A percentile compares a stretch with the other conserved stretches of the same genome.
Evolutionary conservation across 1,140 invertebrate genomes (phyloP).

Genomic region (Bombus affinis): DNA sequence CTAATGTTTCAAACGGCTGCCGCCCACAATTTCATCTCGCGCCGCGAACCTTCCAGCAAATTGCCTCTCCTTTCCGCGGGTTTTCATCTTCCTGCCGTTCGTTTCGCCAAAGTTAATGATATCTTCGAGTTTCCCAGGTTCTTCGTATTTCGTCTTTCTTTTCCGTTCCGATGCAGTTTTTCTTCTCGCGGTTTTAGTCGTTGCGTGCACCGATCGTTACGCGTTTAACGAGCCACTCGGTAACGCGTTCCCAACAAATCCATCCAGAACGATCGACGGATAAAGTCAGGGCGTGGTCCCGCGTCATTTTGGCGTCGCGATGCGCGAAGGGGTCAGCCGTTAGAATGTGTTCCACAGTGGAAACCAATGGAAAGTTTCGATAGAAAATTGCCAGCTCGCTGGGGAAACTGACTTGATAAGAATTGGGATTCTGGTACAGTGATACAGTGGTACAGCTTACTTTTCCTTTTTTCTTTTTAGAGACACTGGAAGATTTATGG

Average conservation of each 20-base stretch:
- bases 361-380: slow-evolving; percentile 27
- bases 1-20: slow-evolving; percentile 6
- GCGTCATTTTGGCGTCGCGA: slow-evolving; percentile 51
- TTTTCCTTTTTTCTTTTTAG: neutral
- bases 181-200: neutral
- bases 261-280: slow-evolving; percentile 53
- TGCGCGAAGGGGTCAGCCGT: slow-evolving; percentile 36
- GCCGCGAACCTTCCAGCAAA: neutral
- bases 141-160: neutral
- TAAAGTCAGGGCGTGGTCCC: slow-evolving; percentile 55
- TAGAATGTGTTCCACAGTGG: no score
- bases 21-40: slow-evolving; percentile 29
- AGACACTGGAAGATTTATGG: neutral
- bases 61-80: neutral
- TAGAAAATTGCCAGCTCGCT: neutral
- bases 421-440: neutral
- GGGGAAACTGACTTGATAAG: neutral
- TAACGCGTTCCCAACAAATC: slow-evolving; percentile 55
- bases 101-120: neutral
- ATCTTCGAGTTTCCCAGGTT: slow-evolving; percentile 13
- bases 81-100: neutral
- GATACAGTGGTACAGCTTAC: neutral
- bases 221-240: slow-evolving; percentile 38
- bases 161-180: neutral
- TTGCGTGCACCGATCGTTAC: neutral